A percentile compares a stretch with the other conserved stretches of the same genome.
Evolutionary conservation across 2,797 vertebrate species (phyloP).

Genomic region (Phyllotis vaccarum): DNA sequence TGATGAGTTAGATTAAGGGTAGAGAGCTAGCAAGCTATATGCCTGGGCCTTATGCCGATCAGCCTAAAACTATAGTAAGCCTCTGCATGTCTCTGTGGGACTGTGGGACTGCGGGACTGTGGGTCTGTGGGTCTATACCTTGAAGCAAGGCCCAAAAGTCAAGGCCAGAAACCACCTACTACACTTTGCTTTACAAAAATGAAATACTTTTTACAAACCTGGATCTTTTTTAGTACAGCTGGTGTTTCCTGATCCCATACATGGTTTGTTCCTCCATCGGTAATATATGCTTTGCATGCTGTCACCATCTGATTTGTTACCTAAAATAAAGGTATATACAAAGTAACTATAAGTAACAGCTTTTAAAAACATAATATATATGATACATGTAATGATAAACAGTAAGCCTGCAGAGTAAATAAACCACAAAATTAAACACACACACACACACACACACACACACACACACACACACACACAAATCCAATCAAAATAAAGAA

Average conservation of each 20-base stretch:
- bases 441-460: background rate
- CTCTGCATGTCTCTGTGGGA: no score
- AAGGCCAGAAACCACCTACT: no score
- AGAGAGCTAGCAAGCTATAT: no score
- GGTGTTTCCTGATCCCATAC: slow-evolving; percentile 92
- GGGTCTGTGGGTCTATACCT: no score
- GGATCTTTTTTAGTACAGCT: slow-evolving; percentile 89
- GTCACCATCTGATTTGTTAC: slow-evolving; percentile 93
- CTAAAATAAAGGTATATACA: slow-evolving; percentile 82
- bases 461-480: background rate
- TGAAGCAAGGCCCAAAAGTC: no score
- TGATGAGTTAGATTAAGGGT: no score
- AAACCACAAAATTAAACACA: background rate
- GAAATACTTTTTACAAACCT: slow-evolving; percentile 85
- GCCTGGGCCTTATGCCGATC: no score
- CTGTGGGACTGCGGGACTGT: no score
- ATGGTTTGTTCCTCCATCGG: slow-evolving; percentile 86
- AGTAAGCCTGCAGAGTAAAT: background rate
- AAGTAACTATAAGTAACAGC: slow-evolving; percentile 9
- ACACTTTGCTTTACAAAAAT: slow-evolving; percentile 60
- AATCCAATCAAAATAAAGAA: slow-evolving; percentile 42
- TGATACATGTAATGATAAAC: background rate
- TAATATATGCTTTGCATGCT: slow-evolving; percentile 91
- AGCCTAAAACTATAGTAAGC: no score
- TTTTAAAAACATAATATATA: background rate